Evolutionary conservation across 2,888 invertebrate species (phyloP).

Genomic region (Coelinius sp.): DNA sequence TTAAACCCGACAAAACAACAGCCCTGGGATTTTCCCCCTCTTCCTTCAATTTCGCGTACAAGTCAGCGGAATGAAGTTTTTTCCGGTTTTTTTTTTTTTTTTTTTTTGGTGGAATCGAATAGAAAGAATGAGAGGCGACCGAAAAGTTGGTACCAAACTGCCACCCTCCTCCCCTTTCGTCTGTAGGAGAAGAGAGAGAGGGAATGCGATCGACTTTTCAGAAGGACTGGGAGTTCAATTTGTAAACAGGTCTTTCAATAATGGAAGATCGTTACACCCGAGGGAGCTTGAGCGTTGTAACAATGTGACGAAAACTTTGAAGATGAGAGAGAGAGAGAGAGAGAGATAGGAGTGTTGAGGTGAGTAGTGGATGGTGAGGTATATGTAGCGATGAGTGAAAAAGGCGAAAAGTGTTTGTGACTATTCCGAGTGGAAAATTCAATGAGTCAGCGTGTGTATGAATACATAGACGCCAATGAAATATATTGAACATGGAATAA

Average conservation of each 20-base stretch:
- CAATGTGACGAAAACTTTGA: conserved; percentile 48
- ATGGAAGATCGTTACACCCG: conserved; percentile 62
- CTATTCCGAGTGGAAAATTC: conserved; percentile 44
- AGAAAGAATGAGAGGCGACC: conserved; percentile 2
- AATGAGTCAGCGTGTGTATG: conserved; percentile 40
- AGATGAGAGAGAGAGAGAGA: conserved; percentile 6
- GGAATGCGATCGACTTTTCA: conserved; percentile 4
- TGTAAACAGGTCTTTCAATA: conserved; percentile 68
- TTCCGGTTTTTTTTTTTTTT: conserved; percentile 47
- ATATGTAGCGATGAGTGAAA: conserved; percentile 34
- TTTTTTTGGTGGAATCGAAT: conserved; percentile 8
- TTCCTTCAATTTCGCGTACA: too few species aligned
- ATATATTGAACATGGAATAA: not conserved
- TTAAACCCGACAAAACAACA: conserved; percentile 59
- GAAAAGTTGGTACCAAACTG: conserved; percentile 23
- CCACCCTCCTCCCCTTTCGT: not conserved
- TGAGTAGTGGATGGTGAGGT: conserved; percentile 1
- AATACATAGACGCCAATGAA: not conserved
- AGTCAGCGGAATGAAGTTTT: conserved; percentile 66
- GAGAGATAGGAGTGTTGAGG: not conserved
- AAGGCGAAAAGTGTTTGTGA: conserved; percentile 47
- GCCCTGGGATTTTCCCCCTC: conserved; percentile 41
- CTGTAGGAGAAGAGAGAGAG: not conserved
- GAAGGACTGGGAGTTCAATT: conserved; percentile 56
- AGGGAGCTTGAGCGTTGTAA: conserved; percentile 45